phyloP scores from a whole-genome alignment of 2,113 vertebrate species.

The Sinocyclocheilus maitianheensis region DNA sequence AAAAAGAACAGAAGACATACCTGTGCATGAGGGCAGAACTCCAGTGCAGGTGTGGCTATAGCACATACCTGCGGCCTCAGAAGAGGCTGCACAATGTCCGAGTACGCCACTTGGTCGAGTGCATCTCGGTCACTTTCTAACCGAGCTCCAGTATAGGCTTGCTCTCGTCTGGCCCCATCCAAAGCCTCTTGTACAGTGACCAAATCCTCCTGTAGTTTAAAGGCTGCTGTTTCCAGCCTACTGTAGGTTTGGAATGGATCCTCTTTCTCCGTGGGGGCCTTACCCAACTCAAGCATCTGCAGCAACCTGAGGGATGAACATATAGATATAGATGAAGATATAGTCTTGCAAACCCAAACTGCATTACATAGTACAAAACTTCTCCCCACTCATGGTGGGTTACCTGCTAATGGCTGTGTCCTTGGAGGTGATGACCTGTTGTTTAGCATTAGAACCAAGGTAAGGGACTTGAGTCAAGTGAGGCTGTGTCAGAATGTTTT shows the following conservation, averaged over 20 bases:
- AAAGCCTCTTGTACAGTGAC: slow-evolving; percentile 70
- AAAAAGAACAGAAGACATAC: slow-evolving; percentile 64
- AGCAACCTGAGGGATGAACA: slow-evolving; percentile 75
- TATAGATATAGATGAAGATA: background rate
- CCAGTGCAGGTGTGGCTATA: slow-evolving; percentile 63
- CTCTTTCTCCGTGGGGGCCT: slow-evolving; percentile 64
- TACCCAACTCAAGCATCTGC: slow-evolving; percentile 77
- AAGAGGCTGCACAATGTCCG: slow-evolving; percentile 78
- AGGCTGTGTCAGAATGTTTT: slow-evolving; percentile 74
- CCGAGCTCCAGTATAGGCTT: slow-evolving; percentile 70
- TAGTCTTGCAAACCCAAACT: background rate
- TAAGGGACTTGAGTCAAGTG: slow-evolving; percentile 65
- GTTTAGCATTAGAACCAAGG: slow-evolving; percentile 66
- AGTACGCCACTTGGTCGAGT: slow-evolving; percentile 76
- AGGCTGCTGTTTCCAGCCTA: slow-evolving; percentile 77
- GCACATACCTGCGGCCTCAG: slow-evolving; percentile 82
- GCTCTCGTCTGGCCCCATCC: slow-evolving; percentile 69
- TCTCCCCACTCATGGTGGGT: background rate
- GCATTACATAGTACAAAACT: background rate
- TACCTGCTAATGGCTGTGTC: slow-evolving; percentile 84
- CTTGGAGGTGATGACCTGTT: slow-evolving; percentile 73
- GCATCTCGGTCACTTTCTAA: slow-evolving; percentile 73
- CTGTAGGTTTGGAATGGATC: slow-evolving; percentile 85
- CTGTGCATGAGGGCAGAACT: slow-evolving; percentile 77
- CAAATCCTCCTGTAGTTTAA: slow-evolving; percentile 75